phyloP scores from a whole-genome alignment of 2,113 vertebrate genomes.

The Bubo bubo region DNA sequence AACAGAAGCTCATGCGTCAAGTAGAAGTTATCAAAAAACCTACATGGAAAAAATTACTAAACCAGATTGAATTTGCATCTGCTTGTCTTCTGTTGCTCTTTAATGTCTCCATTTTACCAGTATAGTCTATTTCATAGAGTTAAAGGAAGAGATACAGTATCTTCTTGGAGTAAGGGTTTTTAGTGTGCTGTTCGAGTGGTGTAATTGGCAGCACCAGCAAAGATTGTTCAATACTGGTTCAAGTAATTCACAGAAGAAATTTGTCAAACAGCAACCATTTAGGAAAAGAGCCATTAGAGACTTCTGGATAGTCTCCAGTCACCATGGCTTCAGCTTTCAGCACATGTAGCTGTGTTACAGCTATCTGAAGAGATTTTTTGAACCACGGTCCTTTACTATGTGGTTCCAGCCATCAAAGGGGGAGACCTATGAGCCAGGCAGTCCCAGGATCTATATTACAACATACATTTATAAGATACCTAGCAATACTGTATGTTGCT shows the following conservation, averaged over 20 bases:
- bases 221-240: neutral
- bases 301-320: neutral
- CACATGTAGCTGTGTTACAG: accelerated
- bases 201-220: neutral
- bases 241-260: neutral
- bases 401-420: neutral
- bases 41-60: neutral
- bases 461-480: neutral
- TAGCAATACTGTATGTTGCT: neutral
- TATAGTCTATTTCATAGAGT: neutral
- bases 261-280: neutral
- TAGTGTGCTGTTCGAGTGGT: neutral
- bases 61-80: neutral
- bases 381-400: neutral
- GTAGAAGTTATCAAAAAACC: neutral
- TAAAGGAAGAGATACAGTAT: neutral
- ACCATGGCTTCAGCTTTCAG: neutral
- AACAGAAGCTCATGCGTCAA: neutral
- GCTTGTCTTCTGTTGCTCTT: neutral
- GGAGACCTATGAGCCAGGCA: neutral
- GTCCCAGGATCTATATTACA: neutral
- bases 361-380: neutral
- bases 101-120: neutral
- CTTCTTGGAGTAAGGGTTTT: neutral
- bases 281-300: neutral